Evolutionary conservation across 2,888 invertebrate genomes (phyloP).

Genomic region (Thereva nobilitata): DNA sequence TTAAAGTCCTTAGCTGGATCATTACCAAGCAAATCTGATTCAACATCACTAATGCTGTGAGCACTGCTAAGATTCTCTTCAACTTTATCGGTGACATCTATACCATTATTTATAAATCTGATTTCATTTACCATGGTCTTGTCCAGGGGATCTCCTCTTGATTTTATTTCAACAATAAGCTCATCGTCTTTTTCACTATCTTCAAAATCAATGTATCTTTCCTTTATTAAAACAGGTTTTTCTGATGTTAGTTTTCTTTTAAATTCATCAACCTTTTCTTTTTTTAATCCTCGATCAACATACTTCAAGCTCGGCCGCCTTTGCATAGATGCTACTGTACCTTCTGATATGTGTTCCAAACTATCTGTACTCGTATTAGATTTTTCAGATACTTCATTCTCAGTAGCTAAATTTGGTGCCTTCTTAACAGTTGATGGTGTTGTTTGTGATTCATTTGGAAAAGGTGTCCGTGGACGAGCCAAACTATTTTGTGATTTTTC

Average conservation of each 20-base stretch:
- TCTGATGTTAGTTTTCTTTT: slow-evolving; percentile 14
- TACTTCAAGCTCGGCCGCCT: slow-evolving; percentile 27
- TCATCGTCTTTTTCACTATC: slow-evolving; percentile 52
- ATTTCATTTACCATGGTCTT: slow-evolving; percentile 54
- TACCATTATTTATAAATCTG: slow-evolving; percentile 56
- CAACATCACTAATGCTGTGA: background rate
- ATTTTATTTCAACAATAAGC: slow-evolving; percentile 53
- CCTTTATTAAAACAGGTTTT: background rate
- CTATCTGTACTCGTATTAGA: slow-evolving; percentile 51
- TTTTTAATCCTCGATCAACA: slow-evolving; percentile 23
- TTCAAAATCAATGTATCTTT: slow-evolving; percentile 17
- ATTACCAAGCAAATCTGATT: background rate
- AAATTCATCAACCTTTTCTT: slow-evolving; percentile 24
- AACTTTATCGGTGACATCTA: slow-evolving; percentile 55
- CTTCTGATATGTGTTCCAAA: slow-evolving; percentile 49
- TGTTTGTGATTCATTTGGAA: slow-evolving; percentile 50
- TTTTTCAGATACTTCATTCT: slow-evolving; percentile 48
- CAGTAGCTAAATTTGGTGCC: slow-evolving; percentile 38
- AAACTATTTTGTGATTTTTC: slow-evolving; percentile 45
- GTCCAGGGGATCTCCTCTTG: slow-evolving; percentile 50
- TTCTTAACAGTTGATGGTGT: slow-evolving; percentile 42
- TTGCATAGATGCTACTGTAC: background rate
- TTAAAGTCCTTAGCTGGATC: background rate
- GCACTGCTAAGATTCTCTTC: slow-evolving; percentile 22
- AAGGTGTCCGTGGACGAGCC: slow-evolving; percentile 53